Percentiles rank a stretch among this genome's conserved stretches.
phyloP scores from a whole-genome alignment of 2,888 invertebrate species.

The Spialia ferax region DNA sequence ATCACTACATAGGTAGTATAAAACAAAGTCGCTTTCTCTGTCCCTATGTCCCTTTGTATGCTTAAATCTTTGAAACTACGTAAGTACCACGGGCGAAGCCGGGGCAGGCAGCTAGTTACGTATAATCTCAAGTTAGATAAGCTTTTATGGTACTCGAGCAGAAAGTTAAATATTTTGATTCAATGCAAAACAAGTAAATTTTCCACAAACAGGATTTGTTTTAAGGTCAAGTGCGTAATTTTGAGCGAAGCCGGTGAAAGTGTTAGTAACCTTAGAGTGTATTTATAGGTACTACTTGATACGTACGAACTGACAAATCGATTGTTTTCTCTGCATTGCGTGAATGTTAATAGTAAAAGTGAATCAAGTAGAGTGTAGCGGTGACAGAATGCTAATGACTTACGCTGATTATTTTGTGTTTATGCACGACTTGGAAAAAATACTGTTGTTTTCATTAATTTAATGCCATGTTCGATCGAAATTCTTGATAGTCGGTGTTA shows the following conservation, averaged over 20 bases:
- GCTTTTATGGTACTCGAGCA: not conserved
- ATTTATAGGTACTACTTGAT: slow-evolving; percentile 47
- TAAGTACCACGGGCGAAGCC: no score
- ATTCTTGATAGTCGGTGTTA: no score
- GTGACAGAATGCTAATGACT: slow-evolving; percentile 41
- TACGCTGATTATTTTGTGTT: slow-evolving; percentile 7
- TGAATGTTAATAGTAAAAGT: slow-evolving; percentile 77
- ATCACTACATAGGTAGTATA: no score
- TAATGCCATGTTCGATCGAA: not conserved
- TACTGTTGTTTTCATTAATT: not conserved
- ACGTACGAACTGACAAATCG: slow-evolving; percentile 52
- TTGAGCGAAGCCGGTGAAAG: slow-evolving; percentile 56
- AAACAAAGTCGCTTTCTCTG: no score
- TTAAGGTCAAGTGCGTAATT: slow-evolving; percentile 48
- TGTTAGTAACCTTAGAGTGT: slow-evolving; percentile 44
- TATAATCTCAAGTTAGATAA: no score
- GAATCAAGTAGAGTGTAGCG: slow-evolving; percentile 50
- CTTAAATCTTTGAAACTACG: no score
- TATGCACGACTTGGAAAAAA: not conserved
- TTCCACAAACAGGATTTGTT: slow-evolving; percentile 38
- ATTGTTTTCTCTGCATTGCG: slow-evolving; percentile 77
- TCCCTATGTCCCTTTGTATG: no score
- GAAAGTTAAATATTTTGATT: not conserved
- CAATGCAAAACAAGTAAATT: slow-evolving; percentile 5
- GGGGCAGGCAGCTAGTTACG: no score